Base-by-base conservation (phyloP, 2,113 vertebrate species). In the Protobothrops flavoviridis region DNA sequence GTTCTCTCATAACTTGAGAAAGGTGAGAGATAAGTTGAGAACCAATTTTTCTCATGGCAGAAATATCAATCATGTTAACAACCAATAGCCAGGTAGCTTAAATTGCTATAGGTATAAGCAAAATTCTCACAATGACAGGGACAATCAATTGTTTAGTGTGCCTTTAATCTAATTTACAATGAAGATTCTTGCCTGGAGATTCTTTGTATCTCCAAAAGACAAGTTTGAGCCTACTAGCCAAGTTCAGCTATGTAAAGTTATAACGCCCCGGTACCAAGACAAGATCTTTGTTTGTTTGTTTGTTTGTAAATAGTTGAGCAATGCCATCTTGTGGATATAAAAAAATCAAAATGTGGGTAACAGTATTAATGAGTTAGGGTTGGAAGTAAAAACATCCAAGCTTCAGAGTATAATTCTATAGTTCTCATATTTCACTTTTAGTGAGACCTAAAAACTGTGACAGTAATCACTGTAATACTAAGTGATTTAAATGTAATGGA, bases 271-370 rank as follows among this genome's bases (percentile, higher is more conserved):
- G 33, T 39, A 33, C 33, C 20, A 81, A 39, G 33, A 21, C 15
- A n/a, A 20, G 33, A 39, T 8, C 5, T 20, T 39, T 74, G 5
- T 56, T 17, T 56, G 55, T 56, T 50, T 69, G 10, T n/a, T n/a
- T n/a, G 39, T 53, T 92, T 13, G 7, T 45, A 56, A 24, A 10
- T n/a, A 59, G 20, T 33, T 90, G n/a, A 61, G 23, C 29, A 50
- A 39, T 90, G 92, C 64, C 87, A 93, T 93, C 88, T 93, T 93
- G 88, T 93, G 88, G 92, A 86, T 56, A 90, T 3, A 86, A 5
- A 56, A 56, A 12, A 89, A 11, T 50, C 23, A 55, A 88, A 92
- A 43, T 56, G 55, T 29, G 43, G 87, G 53, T 74, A 89, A 56
- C 69, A 0, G 0, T 29, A 81, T 52, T 55, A 56, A 81, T n/a